These are phyloP conservation scores for Muricea muricata DNA, from an alignment of 92 coral and sea anemone genomes.

Conservation along the genomic window DNA sequence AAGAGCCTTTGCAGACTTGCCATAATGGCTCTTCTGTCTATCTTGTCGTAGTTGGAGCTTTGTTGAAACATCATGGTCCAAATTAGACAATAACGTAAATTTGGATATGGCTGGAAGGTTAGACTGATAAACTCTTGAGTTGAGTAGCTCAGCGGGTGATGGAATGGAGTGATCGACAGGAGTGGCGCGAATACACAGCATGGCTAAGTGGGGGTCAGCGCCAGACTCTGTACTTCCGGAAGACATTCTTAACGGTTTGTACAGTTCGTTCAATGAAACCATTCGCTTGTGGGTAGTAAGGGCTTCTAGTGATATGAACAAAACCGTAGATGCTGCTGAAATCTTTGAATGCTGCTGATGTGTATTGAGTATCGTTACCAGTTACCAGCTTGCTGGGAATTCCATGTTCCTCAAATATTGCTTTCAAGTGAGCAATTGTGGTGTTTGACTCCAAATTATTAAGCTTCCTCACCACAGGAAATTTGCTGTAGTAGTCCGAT, in stretches of 20 bases:
- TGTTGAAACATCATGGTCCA: too few relatives aligned
- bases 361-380: slow-evolving; percentile 68
- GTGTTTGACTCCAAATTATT: slow-evolving; percentile 43
- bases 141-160: too few relatives aligned
- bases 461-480: slow-evolving; percentile 60
- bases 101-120: slow-evolving; percentile 7
- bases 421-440: slow-evolving; percentile 61
- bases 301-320: slow-evolving; percentile 57
- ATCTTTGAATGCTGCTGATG: slow-evolving; percentile 71
- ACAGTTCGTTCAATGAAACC: slow-evolving; percentile 52
- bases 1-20: not conserved
- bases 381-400: slow-evolving; percentile 68
- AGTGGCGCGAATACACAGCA: slow-evolving; percentile 61
- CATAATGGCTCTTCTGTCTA: too few relatives aligned
- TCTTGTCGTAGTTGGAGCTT: too few relatives aligned
- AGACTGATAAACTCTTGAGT: too few relatives aligned
- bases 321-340: slow-evolving; percentile 70
- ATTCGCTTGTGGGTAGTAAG: slow-evolving; percentile 66
- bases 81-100: not conserved
- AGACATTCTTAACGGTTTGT: slow-evolving; percentile 47
- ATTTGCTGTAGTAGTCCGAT: slow-evolving; percentile 71
- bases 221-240: slow-evolving; percentile 70
- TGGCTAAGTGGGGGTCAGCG: slow-evolving; percentile 68
- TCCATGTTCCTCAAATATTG: slow-evolving; percentile 72
- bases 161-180: slow-evolving; percentile 57